These are phyloP conservation scores for Graptemys geographica DNA, from an alignment of 2,797 vertebrate species.

Conservation along the genomic window DNA sequence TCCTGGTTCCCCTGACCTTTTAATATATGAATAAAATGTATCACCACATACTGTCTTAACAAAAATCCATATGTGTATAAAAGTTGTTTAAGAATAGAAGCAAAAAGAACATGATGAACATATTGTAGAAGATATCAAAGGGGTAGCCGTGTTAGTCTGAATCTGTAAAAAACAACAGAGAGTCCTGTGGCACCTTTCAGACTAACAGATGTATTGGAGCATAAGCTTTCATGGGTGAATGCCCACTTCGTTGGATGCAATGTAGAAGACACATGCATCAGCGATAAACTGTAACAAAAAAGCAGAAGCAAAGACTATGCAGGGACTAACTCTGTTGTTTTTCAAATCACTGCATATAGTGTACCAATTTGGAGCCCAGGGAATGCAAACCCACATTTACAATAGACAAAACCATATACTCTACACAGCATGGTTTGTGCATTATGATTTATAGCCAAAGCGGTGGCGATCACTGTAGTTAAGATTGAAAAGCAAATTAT, in stretches of 20 bases:
- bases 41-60: neutral
- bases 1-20: neutral
- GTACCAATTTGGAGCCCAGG: neutral
- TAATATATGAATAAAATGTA: neutral
- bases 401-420: neutral
- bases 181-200: too few species aligned
- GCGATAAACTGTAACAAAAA: neutral
- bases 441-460: neutral
- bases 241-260: too few species aligned
- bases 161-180: too few species aligned
- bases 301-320: neutral
- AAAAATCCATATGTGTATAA: neutral
- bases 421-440: neutral
- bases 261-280: neutral
- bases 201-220: too few species aligned
- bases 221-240: too few species aligned
- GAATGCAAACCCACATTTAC: neutral
- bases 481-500: neutral
- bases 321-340: neutral
- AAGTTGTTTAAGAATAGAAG: neutral
- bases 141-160: too few species aligned
- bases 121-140: neutral
- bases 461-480: neutral
- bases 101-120: neutral
- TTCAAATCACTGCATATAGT: neutral